Conservation (phyloP, 2,888 invertebrate genomes). For the Agrotis exclamationis region DNA sequence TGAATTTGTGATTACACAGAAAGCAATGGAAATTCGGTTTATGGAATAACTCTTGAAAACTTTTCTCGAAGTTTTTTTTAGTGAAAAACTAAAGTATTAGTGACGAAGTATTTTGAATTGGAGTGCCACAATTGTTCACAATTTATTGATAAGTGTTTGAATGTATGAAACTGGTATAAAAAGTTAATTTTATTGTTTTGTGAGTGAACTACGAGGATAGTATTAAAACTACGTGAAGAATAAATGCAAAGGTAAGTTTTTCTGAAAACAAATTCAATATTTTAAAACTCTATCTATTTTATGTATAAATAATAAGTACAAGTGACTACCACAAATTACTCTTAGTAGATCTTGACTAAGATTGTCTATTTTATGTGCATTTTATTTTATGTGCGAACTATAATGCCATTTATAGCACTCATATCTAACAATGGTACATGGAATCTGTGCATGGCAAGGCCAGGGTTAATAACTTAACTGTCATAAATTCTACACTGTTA, state of each 20-base stretch:
- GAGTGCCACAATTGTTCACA: conserved; percentile 20
- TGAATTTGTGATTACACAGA: conserved; percentile 47
- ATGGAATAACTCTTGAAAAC: conserved; percentile 35
- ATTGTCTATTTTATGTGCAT: not conserved
- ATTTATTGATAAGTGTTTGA: conserved; percentile 22
- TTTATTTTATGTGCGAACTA: conserved; percentile 4
- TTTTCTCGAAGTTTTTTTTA: conserved; percentile 49
- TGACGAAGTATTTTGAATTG: conserved; percentile 29
- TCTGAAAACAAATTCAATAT: too few relatives aligned
- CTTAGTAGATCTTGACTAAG: not conserved
- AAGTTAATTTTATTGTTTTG: conserved; percentile 22
- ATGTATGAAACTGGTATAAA: not conserved
- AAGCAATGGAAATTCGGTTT: conserved; percentile 53
- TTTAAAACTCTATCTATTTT: not conserved
- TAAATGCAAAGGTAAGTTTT: conserved; percentile 49
- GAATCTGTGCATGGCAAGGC: conserved; percentile 19
- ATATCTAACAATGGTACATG: conserved; percentile 25
- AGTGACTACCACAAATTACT: not conserved
- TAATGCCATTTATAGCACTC: conserved; percentile 4
- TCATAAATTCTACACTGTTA: conserved; percentile 58
- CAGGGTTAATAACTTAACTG: conserved; percentile 36
- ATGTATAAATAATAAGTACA: conserved; percentile 1
- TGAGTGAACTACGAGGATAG: conserved; percentile 14
- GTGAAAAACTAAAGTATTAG: conserved; percentile 29
- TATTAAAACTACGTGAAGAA: conserved; percentile 9